Percentiles rank a stretch among this genome's conserved stretches.
Conservation (phyloP, 2,113 vertebrate species). For the Entosphenus tridentatus region DNA sequence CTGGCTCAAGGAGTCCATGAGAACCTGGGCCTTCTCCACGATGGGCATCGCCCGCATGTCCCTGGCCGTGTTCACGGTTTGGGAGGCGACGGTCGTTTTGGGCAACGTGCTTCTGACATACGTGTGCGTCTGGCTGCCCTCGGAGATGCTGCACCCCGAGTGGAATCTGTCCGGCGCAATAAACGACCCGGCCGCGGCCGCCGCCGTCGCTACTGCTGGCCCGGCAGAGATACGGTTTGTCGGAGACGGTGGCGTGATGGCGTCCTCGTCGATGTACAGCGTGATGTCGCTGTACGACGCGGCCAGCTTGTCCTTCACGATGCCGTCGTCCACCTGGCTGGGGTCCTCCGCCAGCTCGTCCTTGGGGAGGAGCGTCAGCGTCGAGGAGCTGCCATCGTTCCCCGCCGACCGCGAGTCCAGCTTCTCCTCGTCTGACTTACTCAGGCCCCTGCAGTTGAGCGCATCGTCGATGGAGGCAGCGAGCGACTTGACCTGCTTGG, state of each 20-base stretch:
- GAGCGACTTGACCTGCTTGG: conserved; percentile 78
- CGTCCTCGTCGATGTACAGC: conserved; percentile 83
- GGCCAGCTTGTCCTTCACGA: conserved; percentile 58
- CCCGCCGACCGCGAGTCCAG: conserved; percentile 20
- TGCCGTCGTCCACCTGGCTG: background rate
- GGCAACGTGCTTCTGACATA: conserved; percentile 52
- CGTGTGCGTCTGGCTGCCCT: conserved; percentile 57
- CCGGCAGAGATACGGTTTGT: too few species aligned
- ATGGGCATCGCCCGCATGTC: conserved; percentile 24
- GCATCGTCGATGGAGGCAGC: conserved; percentile 90
- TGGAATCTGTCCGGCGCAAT: conserved; percentile 60
- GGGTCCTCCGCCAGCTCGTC: conserved; percentile 24
- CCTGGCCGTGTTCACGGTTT: background rate
- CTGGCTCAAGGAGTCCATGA: background rate
- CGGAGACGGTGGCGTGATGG: conserved; percentile 60
- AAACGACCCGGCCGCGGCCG: conserved; percentile 15
- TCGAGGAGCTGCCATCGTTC: conserved; percentile 7
- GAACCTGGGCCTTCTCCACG: conserved; percentile 46
- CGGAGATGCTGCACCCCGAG: conserved; percentile 60
- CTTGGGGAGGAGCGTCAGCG: conserved; percentile 26
- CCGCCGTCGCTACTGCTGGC: too few species aligned
- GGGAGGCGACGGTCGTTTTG: too few species aligned
- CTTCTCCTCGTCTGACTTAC: conserved; percentile 38
- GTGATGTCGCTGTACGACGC: conserved; percentile 89
- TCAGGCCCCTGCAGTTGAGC: conserved; percentile 64